Evolutionary conservation across 2,113 vertebrate genomes (phyloP).

Genomic region (Arizona elegans): DNA sequence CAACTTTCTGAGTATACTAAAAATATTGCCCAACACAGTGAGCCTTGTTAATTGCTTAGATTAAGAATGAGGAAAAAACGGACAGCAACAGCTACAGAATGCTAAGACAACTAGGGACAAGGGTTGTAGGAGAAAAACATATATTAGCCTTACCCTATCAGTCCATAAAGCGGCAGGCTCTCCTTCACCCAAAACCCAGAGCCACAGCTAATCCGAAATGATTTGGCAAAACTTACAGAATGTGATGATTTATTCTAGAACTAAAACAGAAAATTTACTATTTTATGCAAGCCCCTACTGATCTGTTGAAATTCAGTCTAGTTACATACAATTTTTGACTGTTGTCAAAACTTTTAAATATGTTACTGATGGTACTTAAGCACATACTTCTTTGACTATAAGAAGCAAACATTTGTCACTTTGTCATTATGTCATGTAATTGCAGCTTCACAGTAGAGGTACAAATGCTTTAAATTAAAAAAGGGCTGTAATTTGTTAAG

Average conservation of each 20-base stretch:
- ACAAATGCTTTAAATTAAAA: constrained; percentile 9
- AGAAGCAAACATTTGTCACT: background rate
- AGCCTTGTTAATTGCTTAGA: background rate
- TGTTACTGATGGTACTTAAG: background rate
- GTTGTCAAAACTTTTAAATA: background rate
- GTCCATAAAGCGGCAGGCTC: background rate
- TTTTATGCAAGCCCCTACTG: background rate
- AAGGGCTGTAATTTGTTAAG: background rate
- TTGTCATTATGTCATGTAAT: background rate
- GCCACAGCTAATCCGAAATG: background rate
- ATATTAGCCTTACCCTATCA: background rate
- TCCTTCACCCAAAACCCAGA: background rate
- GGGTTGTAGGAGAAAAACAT: background rate
- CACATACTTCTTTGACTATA: background rate
- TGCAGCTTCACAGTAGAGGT: background rate
- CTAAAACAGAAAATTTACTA: background rate
- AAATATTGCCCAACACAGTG: background rate
- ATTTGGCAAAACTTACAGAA: background rate
- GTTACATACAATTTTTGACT: background rate
- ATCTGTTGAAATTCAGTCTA: background rate
- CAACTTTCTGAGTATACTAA: background rate
- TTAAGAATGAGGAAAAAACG: background rate
- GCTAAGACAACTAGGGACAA: background rate
- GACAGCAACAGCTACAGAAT: background rate
- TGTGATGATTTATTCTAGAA: background rate